Conservation (phyloP, 2,113 vertebrate species). For the Microcebus murinus region DNA sequence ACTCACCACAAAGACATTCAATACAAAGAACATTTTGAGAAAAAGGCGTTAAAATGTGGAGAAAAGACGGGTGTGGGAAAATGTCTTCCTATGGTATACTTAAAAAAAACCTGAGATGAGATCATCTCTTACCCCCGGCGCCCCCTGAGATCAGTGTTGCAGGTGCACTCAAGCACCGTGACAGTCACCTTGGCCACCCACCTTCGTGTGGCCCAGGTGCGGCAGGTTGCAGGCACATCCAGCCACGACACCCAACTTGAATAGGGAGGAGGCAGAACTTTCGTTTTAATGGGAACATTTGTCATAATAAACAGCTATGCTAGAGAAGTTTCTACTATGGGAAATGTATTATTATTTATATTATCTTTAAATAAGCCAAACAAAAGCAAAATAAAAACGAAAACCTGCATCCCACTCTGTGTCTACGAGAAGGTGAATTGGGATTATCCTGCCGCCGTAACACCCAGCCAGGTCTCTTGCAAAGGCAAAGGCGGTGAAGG, state of each 20-base stretch:
- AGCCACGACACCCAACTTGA: accelerated
- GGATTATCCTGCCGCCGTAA: not conserved
- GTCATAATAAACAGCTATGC: not conserved
- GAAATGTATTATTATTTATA: not conserved
- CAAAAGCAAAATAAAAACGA: not conserved
- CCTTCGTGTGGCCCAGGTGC: not conserved
- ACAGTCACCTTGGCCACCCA: not conserved
- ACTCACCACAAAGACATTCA: not conserved
- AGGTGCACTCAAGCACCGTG: not conserved
- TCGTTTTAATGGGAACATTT: not conserved
- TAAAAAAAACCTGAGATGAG: not conserved
- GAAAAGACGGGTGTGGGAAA: not conserved
- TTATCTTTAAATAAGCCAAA: not conserved
- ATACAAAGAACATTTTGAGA: not conserved
- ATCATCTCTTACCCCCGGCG: not conserved
- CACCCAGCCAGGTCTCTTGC: not conserved
- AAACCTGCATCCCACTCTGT: not conserved
- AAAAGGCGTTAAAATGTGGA: not conserved
- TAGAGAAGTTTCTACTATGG: not conserved
- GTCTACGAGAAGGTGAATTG: not conserved
- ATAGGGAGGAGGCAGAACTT: not conserved
- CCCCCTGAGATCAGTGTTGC: not conserved
- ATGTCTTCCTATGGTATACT: not conserved
- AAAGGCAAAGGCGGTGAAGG: not conserved
- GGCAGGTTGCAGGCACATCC: accelerated